Evolutionary conservation across 2,113 vertebrate species (phyloP), one percentile per base, ranked within the genome.

Genomic region (Tylochromis polylepis): DNA sequence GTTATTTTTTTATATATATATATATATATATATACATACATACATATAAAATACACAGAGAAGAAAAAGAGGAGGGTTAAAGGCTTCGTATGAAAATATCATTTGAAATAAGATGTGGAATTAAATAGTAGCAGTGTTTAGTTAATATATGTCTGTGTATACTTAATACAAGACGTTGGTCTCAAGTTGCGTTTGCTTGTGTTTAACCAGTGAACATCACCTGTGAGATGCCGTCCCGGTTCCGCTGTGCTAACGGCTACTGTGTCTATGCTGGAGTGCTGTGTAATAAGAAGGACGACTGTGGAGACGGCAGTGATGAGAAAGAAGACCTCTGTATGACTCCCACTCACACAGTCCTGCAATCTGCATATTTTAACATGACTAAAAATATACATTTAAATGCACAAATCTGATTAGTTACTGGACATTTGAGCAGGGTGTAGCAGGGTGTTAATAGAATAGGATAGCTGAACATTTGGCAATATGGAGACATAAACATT

Each of bases 221-320:
- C 29, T 96, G 96, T 75, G 94, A 96, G 92, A 93, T 94, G 93
- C 96, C 94, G 0, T 83, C 65, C 41, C 93, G 46, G 86, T 96
- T 96, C 87, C 95, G 95, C 79, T 96, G 96, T 83, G 90, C 78
- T 14, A 96, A 96, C 11, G 90, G 93, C 56, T 95, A 95, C 92
- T 96, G 96, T 1, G 62, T 96, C 86, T 95, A 89, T 83, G 46
- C 93, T 1, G 94, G 95, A n/a, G 79, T 89, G 81, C 58, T 95
- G 70, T 96, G 96, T 90, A 95, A 96, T 85, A 75, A 92, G 83
- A 94, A 93, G 43, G 95, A 95, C 8, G 95, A 96, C 94, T 96
- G 96, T 58, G 95, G 95, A 57, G 96, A 96, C 4, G 86, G 93
- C 89, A 96, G 95, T 8, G 95, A 96, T 5, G 95, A 96, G 83